Conservation (phyloP, 2,113 vertebrate genomes). For the Macrotis lagotis region DNA sequence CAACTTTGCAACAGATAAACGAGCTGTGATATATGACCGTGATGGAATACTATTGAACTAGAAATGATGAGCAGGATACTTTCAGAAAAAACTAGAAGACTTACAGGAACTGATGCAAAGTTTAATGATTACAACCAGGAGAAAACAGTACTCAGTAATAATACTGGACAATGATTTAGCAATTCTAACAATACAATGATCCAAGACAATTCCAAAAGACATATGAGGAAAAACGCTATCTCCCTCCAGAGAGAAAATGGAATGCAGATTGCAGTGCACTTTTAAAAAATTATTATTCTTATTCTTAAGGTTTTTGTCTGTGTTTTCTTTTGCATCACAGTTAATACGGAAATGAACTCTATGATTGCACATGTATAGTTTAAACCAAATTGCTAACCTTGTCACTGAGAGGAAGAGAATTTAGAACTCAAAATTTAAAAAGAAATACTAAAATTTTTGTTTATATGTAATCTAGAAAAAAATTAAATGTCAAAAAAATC, state of each 20-base stretch:
- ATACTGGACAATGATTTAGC: neutral
- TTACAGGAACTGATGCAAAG: neutral
- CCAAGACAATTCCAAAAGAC: neutral
- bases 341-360: neutral
- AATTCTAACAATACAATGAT: neutral
- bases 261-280: neutral
- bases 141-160: neutral
- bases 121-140: neutral
- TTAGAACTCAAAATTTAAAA: neutral
- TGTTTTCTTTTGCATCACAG: neutral
- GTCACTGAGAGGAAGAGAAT: neutral
- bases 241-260: neutral
- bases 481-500: neutral
- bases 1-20: neutral
- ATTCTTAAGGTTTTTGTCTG: neutral
- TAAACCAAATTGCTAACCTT: neutral
- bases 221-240: neutral
- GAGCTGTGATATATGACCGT: neutral
- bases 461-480: neutral
- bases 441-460: neutral
- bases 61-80: neutral
- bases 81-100: neutral
- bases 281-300: neutral
- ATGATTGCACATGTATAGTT: neutral
- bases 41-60: neutral